phyloP scores from a whole-genome alignment of 64 coral and sea anemone genomes.

The Catalaphyllia jardinei region DNA sequence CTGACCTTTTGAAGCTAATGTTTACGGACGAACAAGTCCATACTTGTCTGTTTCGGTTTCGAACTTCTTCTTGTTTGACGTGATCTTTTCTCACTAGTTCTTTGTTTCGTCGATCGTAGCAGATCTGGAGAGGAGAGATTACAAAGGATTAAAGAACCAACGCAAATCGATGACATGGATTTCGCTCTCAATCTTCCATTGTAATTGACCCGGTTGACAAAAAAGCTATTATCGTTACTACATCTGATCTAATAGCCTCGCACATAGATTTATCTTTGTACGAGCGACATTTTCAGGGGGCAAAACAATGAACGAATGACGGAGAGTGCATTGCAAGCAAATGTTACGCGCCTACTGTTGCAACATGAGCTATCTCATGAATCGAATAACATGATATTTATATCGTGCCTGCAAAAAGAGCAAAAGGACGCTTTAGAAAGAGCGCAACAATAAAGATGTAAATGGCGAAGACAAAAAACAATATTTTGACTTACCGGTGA shows the following conservation, averaged over 20 bases:
- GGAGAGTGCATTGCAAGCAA: not conserved
- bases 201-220: slow-evolving; percentile 7
- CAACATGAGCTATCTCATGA: slow-evolving; percentile 11
- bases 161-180: not conserved
- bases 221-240: not conserved
- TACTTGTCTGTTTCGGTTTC: slow-evolving; percentile 28
- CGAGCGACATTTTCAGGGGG: not conserved
- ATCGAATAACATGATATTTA: not conserved
- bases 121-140: slow-evolving; percentile 41
- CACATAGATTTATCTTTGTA: not conserved
- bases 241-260: not conserved
- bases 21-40: slow-evolving; percentile 42
- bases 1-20: slow-evolving; percentile 6
- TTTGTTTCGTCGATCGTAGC: slow-evolving; percentile 36
- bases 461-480: not conserved
- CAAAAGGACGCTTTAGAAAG: not conserved
- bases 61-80: not conserved
- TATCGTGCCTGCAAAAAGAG: not conserved
- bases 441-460: too few species aligned
- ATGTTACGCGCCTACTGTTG: slow-evolving; percentile 7
- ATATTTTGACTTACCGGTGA: slow-evolving; percentile 4
- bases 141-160: not conserved
- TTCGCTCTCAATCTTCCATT: not conserved
- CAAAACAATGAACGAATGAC: not conserved
- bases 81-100: not conserved